Conservation (phyloP, 1,140 invertebrate species). For the Polypedilum pembai region DNA sequence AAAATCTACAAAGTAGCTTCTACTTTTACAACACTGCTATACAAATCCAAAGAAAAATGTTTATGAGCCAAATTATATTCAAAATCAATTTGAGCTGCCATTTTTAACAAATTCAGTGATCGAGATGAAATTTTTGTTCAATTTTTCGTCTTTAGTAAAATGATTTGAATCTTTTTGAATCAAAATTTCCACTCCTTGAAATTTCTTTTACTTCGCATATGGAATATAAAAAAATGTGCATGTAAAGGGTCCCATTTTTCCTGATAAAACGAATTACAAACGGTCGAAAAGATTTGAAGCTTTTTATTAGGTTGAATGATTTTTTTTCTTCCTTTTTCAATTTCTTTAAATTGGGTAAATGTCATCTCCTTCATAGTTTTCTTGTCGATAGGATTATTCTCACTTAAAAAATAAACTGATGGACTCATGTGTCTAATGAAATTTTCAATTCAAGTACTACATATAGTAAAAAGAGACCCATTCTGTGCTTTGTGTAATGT, state of each 20-base stretch:
- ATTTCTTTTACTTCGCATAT: background rate
- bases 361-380: too few species aligned
- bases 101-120: too few species aligned
- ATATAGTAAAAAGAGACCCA: background rate
- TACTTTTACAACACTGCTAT: too few species aligned
- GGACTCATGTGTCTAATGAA: background rate
- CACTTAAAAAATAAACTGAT: background rate
- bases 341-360: background rate
- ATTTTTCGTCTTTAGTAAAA: too few species aligned
- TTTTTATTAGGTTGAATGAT: slow-evolving; percentile 14
- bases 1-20: too few species aligned
- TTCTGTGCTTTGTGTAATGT: background rate
- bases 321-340: background rate
- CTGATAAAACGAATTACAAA: slow-evolving; percentile 6
- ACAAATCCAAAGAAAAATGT: too few species aligned
- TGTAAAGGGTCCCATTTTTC: background rate
- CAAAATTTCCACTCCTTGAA: too few species aligned
- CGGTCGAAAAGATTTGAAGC: slow-evolving; percentile 6
- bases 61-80: too few species aligned
- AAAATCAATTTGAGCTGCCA: too few species aligned
- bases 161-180: too few species aligned
- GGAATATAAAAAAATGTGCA: background rate
- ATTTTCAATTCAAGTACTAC: background rate
- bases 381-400: too few species aligned
- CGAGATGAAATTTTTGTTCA: too few species aligned